phyloP scores from a whole-genome alignment of 2,888 invertebrate genomes.

The Thecocarcelia acutangulata region DNA sequence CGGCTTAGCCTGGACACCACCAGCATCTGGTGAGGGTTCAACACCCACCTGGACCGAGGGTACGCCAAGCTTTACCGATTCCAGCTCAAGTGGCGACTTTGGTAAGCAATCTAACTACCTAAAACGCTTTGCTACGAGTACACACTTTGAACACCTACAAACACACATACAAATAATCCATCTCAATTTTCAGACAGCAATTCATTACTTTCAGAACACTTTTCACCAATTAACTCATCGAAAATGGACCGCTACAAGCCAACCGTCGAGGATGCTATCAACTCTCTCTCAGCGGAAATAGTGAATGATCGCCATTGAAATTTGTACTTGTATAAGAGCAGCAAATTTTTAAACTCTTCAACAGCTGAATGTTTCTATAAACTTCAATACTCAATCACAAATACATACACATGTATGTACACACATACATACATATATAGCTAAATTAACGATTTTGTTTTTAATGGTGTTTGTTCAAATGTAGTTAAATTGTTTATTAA shows the following conservation, averaged over 20 bases:
- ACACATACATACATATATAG: background rate
- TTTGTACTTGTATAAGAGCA: conserved; percentile 5
- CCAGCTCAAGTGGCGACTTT: conserved; percentile 95
- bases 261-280: conserved; percentile 87
- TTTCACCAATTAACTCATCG: conserved; percentile 82
- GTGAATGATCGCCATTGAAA: conserved; percentile 82
- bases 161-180: conserved; percentile 44
- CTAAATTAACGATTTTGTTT: conserved; percentile 6
- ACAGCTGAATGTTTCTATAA: conserved; percentile 11
- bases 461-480: conserved; percentile 11
- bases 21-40: conserved; percentile 92
- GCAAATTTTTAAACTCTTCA: conserved; percentile 8
- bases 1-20: conserved; percentile 88
- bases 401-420: background rate
- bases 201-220: conserved; percentile 76
- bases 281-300: conserved; percentile 92
- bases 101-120: conserved; percentile 78
- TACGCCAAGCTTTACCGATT: conserved; percentile 98
- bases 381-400: conserved; percentile 7
- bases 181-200: conserved; percentile 54
- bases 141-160: background rate
- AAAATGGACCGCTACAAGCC: conserved; percentile 82
- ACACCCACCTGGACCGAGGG: conserved; percentile 99
- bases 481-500: conserved; percentile 31
- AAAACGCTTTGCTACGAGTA: background rate